Evolutionary conservation across 2,888 invertebrate species (phyloP).

Genomic region (Melinopterus prodromus): DNA sequence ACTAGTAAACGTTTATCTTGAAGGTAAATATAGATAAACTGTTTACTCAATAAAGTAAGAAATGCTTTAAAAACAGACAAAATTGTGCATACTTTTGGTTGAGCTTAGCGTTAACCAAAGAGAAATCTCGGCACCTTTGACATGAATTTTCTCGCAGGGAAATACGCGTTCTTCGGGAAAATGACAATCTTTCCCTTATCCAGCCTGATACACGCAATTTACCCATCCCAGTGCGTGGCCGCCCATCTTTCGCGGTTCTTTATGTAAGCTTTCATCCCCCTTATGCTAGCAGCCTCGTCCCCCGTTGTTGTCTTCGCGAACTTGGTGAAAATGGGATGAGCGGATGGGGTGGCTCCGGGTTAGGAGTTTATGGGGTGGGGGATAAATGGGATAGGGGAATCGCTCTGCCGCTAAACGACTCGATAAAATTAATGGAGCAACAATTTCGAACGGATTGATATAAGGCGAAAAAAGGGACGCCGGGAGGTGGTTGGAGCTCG

Average conservation of each 20-base stretch:
- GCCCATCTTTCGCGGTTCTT: neutral
- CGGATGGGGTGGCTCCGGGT: neutral
- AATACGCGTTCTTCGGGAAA: neutral
- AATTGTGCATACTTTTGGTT: neutral
- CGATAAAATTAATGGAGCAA: constrained; percentile 4
- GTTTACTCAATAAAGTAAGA: too few species aligned
- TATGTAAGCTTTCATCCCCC: neutral
- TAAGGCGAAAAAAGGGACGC: neutral
- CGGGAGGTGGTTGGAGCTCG: neutral
- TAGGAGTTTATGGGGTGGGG: neutral
- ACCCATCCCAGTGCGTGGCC: neutral
- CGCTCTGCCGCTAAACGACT: constrained; percentile 4
- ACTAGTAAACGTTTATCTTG: too few species aligned
- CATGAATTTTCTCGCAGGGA: neutral
- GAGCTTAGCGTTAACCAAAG: neutral
- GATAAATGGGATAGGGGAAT: constrained; percentile 4
- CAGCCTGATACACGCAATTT: constrained; percentile 4
- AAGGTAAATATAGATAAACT: too few species aligned
- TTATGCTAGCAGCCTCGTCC: neutral
- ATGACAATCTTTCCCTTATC: neutral
- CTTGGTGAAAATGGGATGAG: constrained; percentile 4
- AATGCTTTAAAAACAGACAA: neutral
- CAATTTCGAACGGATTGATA: constrained; percentile 4
- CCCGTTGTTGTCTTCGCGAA: constrained; percentile 4
- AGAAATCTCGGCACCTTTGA: neutral